Evolutionary conservation across 2,888 invertebrate genomes (phyloP), one percentile per base, ranked within the genome.

Genomic region (Ormyrus thymus): DNA sequence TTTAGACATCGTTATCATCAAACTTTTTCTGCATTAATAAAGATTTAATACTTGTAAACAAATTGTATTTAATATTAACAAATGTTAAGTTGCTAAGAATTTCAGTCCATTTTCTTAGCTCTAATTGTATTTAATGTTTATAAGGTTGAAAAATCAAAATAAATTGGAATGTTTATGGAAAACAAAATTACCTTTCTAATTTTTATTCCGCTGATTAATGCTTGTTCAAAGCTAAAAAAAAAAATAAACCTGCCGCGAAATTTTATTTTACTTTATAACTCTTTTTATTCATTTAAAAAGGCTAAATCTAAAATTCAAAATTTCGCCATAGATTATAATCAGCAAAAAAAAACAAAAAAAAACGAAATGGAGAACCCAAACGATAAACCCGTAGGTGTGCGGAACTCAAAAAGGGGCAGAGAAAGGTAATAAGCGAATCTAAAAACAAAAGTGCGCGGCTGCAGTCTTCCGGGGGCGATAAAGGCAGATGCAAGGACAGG

Each of bases 181-280:
- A 76, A 62, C 62, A 76, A 76, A 69, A 68, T 62, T 69, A 48
- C 29, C 45, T 53, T 55, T 76, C 15, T 74, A 76, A 76, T 68
- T 6, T 8, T 29, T 61, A 29, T 76, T 62, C 29, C 62, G 13
- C 69, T 72, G 46, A 72, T 62, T 59, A 59, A 50, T 59, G 29
- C 4, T 50, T 29, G 13, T 13, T 13, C 43, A n/a, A 29, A 53
- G 46, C n/a, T 10, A 69, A 5, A 11, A 53, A 13, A 45, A 46
- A 45, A 64, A 29, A 13, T 6, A 7, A 11, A 11, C 11, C 11
- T 50, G 50, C 50, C 56, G 62, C 58, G 50, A 65, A 56, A 64
- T 72, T 72, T 72, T 51, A 15, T 61, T 58, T 50, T 45, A 29
- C 29, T 29, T 29, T 29, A 2, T 0, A 29, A 29, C 4, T 29